Evolutionary conservation across 2,113 vertebrate genomes (phyloP), one percentile per base, ranked within the genome.

Genomic region (Lophura nycthemera): DNA sequence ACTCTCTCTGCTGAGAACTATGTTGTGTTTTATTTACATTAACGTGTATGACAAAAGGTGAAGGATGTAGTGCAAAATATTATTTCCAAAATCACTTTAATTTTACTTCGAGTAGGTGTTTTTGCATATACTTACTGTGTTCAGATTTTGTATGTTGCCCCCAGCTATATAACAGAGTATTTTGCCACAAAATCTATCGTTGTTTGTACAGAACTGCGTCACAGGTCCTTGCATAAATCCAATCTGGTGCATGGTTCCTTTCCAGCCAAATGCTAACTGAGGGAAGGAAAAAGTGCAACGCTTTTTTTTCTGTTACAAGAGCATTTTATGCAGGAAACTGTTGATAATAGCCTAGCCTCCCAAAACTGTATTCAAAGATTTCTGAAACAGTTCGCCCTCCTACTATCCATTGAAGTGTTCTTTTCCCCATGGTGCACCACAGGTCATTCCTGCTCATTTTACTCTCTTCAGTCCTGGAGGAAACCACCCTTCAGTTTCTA

Each of bases 141-240:
- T 94, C 59, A 96, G 43, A 36, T 96, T 96, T 90, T 81, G 81
- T 18, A 89, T 34, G 18, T 9, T 71, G 17, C 95, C 95, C 83
- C 96, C 96, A 48, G 95, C 90, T 92, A 96, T 50, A 60, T 94
- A 82, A 54, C 77, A 69, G 56, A 96, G 83, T 24, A 94, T 0
- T 8, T 29, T 59, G 57, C 86, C 40, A 76, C 96, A 96, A 36
- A 96, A 81, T 48, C 89, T 96, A 65, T 96, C 83, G 89, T 89
- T 73, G 43, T 0, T 89, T 75, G 94, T 13, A 42, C 96, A 96
- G 2, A 96, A 0, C 66, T 90, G 65, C 18, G 94, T 94, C 48
- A 82, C 83, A 0, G 93, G 95, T 72, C 86, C 81, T 92, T 64
- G 92, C 86, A 96, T 74, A 40, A 96, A 81, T 32, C 4, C 54